These are phyloP conservation scores for Heterohyrax brucei DNA, from an alignment of 2,797 vertebrate genomes.

Conservation along the genomic window DNA sequence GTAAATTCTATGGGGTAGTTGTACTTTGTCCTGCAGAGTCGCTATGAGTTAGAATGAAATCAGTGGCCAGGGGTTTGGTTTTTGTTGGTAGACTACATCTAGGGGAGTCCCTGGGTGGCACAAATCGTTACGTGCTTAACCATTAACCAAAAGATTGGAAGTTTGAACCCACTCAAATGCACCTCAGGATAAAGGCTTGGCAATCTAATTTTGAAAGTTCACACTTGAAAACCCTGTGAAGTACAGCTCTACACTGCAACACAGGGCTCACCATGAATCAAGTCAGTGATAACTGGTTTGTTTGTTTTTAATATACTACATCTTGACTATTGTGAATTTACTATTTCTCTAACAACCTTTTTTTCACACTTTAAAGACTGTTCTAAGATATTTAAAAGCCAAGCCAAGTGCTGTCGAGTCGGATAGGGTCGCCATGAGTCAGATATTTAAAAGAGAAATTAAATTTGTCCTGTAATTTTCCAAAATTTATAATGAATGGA, in stretches of 20 bases:
- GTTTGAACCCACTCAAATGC: not conserved
- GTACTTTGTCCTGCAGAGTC: too few species aligned
- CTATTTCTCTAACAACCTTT: not conserved
- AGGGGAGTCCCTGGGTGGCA: not conserved
- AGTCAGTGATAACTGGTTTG: not conserved
- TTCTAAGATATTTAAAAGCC: conserved; percentile 22
- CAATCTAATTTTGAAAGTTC: not conserved
- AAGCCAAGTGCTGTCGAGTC: too few species aligned
- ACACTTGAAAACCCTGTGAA: not conserved
- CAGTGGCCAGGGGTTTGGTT: too few species aligned
- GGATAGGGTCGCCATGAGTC: too few species aligned
- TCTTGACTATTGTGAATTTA: not conserved
- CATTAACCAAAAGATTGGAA: not conserved
- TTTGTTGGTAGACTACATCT: too few species aligned
- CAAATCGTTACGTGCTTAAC: not conserved
- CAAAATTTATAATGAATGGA: conserved; percentile 26
- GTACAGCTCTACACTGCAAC: not conserved
- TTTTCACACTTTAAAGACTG: not conserved
- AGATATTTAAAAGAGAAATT: conserved; percentile 49
- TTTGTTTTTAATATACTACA: not conserved
- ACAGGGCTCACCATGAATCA: not conserved
- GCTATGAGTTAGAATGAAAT: too few species aligned
- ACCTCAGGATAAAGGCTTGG: not conserved
- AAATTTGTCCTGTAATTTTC: conserved; percentile 5
- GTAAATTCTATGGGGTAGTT: too few species aligned